Evolutionary conservation across 2,113 vertebrate genomes (phyloP), one percentile per base, ranked within the genome.

Genomic region (Cynocephalus volans): DNA sequence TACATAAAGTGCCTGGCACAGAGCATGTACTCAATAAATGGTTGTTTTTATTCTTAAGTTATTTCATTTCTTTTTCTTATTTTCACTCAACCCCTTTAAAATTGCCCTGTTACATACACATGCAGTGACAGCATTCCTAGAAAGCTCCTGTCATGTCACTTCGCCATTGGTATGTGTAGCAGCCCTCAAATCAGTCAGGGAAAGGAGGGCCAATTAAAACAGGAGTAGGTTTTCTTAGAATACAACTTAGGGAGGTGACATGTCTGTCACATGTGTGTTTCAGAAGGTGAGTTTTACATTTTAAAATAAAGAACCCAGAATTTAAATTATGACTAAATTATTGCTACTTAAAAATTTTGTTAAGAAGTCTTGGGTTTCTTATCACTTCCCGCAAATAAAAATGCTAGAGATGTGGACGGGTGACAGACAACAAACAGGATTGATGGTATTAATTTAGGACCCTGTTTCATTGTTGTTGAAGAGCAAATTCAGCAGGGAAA

Each of bases 291-390:
- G 54, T 65, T 94, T 81, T 72, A 93, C 12, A 64, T 96, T 85
- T 75, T 89, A 90, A 69, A 93, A 88, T 65, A 93, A 81, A 93
- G 18, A 95, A 81, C 24, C 26, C 33, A 81, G 69, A 95, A 54
- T 97, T 73, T 94, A 85, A 88, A 33, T 64, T 90, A 88, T 97
- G 41, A 90, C 85, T 90, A 81, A 93, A 86, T 93, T 85, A 67
- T 41, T 97, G 73, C 21, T 85, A 88, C 48, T 86, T 83, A 80
- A 77, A 94, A 94, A 87, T 28, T 82, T 88, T 88, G 56, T 65
- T 18, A 88, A 88, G 54, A 88, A 88, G 54, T 73, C 21, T 65
- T 83, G 36, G 17, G 1, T 89, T 97, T 97, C 62, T 82, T 86
- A 85, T 60, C 8, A 67, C 11, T 90, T 94, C 41, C n/a, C 56